Conservation (phyloP, 2,797 vertebrate genomes). For the Tachyglossus aculeatus region DNA sequence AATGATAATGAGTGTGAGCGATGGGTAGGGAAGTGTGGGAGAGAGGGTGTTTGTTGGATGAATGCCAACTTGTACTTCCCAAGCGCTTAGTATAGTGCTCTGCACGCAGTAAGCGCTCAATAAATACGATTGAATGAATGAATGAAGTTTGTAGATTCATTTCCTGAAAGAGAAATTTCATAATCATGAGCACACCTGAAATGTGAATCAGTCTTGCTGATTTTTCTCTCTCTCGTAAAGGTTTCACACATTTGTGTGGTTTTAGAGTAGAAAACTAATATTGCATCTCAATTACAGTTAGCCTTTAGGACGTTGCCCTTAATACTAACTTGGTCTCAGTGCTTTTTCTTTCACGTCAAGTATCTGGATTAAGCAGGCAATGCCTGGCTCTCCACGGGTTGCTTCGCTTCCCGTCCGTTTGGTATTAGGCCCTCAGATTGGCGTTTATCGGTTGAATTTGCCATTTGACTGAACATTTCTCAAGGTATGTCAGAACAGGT, state of each 20-base stretch:
- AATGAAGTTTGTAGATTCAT: conserved; percentile 50
- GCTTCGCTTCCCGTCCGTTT: conserved; percentile 79
- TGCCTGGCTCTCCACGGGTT: conserved; percentile 77
- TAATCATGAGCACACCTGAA: conserved; percentile 49
- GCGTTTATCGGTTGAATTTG: conserved; percentile 78
- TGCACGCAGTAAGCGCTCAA: no score
- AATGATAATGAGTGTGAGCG: neutral
- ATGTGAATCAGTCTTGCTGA: conserved; percentile 48
- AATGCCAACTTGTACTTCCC: no score
- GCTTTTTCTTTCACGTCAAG: conserved; percentile 39
- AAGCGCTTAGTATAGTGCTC: no score
- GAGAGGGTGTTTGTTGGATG: neutral
- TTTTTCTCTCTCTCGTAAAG: conserved; percentile 53
- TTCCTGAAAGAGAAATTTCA: conserved; percentile 56
- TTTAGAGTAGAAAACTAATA: conserved; percentile 47
- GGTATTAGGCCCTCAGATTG: conserved; percentile 76
- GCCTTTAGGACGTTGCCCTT: conserved; percentile 38
- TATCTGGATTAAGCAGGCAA: conserved; percentile 40
- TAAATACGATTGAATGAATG: no score
- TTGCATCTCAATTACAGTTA: conserved; percentile 49
- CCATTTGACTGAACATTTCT: conserved; percentile 77
- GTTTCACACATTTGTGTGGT: conserved; percentile 34
- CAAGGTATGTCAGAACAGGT: conserved; percentile 64
- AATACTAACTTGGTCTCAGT: conserved; percentile 36
- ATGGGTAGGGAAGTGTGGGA: neutral